phyloP scores from a whole-genome alignment of 2,797 vertebrate species.

The Stomatorhinus walkeri region DNA sequence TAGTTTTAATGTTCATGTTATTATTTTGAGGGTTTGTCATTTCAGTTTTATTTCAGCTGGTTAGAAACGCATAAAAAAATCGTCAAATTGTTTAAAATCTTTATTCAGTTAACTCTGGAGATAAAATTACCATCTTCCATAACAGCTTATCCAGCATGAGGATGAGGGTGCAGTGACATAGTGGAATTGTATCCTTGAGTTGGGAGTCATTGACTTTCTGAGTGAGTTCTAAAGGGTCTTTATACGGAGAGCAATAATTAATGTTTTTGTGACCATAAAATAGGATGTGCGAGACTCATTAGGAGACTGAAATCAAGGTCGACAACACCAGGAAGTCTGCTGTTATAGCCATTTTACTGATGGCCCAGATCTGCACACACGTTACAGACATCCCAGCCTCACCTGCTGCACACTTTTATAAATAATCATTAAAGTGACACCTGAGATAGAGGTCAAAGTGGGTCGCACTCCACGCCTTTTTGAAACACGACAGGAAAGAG shows the following conservation, averaged over 20 bases:
- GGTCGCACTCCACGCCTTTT: slow-evolving; percentile 58
- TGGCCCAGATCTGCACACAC: slow-evolving; percentile 12
- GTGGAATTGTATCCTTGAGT: background rate
- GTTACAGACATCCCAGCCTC: slow-evolving; percentile 2
- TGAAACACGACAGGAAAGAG: slow-evolving; percentile 36
- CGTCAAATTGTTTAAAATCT: background rate
- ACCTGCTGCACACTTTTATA: slow-evolving; percentile 32
- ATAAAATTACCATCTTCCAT: background rate
- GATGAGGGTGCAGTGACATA: background rate
- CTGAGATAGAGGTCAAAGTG: slow-evolving; percentile 48
- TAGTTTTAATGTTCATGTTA: background rate
- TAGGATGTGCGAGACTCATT: slow-evolving; percentile 49
- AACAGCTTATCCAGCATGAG: background rate
- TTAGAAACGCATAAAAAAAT: background rate
- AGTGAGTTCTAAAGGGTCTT: slow-evolving; percentile 18
- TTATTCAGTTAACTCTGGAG: background rate
- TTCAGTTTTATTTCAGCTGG: background rate
- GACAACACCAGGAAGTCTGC: slow-evolving; percentile 43
- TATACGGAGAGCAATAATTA: slow-evolving; percentile 46
- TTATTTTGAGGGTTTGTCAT: background rate
- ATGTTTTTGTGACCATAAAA: slow-evolving; percentile 54
- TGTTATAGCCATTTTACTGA: slow-evolving; percentile 37
- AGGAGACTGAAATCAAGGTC: slow-evolving; percentile 52
- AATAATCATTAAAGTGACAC: slow-evolving; percentile 49
- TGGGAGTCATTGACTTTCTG: background rate